A percentile compares a stretch with the other conserved stretches of the same genome.
Evolutionary conservation across 2,797 vertebrate species (phyloP).

Genomic region (Limnodromus scolopaceus): DNA sequence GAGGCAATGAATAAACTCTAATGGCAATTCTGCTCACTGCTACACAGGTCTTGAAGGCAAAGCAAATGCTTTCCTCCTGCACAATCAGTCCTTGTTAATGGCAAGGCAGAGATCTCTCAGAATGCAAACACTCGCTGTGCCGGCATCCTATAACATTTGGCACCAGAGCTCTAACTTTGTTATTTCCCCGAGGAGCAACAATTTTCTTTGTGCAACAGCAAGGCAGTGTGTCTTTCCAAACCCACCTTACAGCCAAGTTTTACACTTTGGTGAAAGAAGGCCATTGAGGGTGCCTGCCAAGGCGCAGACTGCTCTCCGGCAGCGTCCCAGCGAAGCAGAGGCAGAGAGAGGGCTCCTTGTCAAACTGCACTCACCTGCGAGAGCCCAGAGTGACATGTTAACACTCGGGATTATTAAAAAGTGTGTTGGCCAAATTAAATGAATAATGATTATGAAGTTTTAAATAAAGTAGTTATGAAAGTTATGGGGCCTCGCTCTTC

Average conservation of each 20-base stretch:
- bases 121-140: constrained; percentile 4
- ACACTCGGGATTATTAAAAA: neutral
- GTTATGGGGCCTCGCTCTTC: rapidly evolving
- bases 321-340: neutral
- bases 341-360: constrained; percentile 7
- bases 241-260: neutral
- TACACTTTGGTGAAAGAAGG: constrained; percentile 18
- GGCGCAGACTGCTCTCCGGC: rapidly evolving
- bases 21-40: neutral
- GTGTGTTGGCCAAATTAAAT: neutral
- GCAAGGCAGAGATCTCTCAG: constrained; percentile 34
- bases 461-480: neutral
- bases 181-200: constrained; percentile 37
- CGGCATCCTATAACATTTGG: neutral
- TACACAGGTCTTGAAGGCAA: neutral
- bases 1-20: neutral
- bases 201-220: constrained; percentile 38
- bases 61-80: neutral
- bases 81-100: constrained; percentile 60
- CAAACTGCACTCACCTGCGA: neutral
- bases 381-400: neutral
- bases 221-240: neutral
- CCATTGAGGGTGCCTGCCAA: neutral
- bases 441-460: neutral
- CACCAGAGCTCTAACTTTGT: constrained; percentile 20